Conservation (phyloP, 2,113 vertebrate genomes). For the Vireo altiloquus region DNA sequence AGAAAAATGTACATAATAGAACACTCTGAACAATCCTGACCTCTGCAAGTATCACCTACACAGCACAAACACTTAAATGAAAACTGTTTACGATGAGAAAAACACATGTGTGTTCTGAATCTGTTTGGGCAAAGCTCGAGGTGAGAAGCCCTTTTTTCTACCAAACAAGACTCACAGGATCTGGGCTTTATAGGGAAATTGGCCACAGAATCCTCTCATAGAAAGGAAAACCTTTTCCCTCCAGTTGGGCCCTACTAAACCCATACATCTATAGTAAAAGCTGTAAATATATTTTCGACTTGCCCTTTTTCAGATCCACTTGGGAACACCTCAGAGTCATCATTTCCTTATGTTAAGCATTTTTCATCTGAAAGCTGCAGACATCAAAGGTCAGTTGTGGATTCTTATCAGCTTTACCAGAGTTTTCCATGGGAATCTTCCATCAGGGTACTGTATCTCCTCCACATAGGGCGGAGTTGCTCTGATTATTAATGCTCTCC, state of each 20-base stretch:
- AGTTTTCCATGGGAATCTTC: neutral
- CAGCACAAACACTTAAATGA: neutral
- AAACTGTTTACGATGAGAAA: neutral
- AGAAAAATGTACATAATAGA: neutral
- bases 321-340: neutral
- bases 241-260: neutral
- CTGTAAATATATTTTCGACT: neutral
- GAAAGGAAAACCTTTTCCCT: neutral
- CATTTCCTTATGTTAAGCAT: neutral
- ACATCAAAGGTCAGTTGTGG: neutral
- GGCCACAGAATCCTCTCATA: neutral
- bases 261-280: neutral
- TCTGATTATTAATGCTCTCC: neutral
- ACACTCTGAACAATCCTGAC: neutral
- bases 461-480: neutral
- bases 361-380: neutral
- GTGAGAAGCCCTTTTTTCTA: neutral
- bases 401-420: neutral
- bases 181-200: neutral
- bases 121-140: neutral
- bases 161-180: neutral
- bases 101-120: neutral
- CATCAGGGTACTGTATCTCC: neutral
- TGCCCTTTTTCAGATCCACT: neutral
- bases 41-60: neutral